Conservation (phyloP, 2,888 invertebrate species). For the Amphipyra tragopoginis region DNA sequence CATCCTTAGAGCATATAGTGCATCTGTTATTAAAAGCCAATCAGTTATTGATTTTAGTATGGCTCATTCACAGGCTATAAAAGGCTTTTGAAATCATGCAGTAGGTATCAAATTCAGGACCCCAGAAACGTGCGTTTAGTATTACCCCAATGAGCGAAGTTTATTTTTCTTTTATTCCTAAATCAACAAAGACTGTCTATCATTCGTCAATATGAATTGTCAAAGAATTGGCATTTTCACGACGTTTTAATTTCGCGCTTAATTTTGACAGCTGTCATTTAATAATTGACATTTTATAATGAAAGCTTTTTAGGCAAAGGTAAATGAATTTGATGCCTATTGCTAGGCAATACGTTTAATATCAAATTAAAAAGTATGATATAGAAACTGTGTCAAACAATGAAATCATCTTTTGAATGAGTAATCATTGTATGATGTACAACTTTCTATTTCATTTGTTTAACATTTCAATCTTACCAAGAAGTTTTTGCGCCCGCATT, state of each 20-base stretch:
- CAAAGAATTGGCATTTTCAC: slow-evolving; percentile 25
- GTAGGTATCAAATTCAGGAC: too few species aligned
- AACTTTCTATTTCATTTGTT: slow-evolving; percentile 79
- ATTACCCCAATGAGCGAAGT: too few species aligned
- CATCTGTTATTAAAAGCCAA: too few species aligned
- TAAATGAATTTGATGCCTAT: slow-evolving; percentile 25
- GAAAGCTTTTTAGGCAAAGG: slow-evolving; percentile 35
- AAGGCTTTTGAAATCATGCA: too few species aligned
- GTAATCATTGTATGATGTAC: slow-evolving; percentile 65
- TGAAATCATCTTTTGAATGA: slow-evolving; percentile 64
- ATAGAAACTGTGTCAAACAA: slow-evolving; percentile 42
- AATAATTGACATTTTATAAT: slow-evolving; percentile 48
- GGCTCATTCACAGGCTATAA: too few species aligned
- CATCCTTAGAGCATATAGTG: too few species aligned
- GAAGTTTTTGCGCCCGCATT: slow-evolving; percentile 21
- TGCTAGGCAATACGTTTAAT: slow-evolving; percentile 10
- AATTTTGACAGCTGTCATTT: slow-evolving; percentile 62
- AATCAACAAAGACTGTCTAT: too few species aligned
- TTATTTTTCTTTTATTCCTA: too few species aligned
- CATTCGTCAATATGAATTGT: slow-evolving; percentile 2
- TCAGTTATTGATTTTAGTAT: too few species aligned
- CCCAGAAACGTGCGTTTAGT: too few species aligned
- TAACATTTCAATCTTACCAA: slow-evolving; percentile 62
- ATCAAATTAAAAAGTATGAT: neutral
- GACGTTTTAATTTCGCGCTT: slow-evolving; percentile 46